phyloP scores from a whole-genome alignment of 2,888 invertebrate genomes.

The Caenorhabditis sp. region DNA sequence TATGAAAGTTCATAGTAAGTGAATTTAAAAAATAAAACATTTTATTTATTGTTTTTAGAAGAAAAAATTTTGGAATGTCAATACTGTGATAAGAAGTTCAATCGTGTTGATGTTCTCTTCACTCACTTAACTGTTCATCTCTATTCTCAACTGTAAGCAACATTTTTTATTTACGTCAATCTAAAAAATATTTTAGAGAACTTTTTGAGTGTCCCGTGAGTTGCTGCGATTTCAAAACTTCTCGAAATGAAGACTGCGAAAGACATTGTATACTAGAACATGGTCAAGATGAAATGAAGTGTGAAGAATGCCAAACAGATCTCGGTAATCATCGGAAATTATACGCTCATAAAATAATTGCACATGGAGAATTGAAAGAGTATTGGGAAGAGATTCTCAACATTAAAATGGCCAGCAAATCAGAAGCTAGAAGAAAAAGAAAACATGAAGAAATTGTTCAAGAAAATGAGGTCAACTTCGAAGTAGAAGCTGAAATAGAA shows the following conservation, averaged over 20 bases:
- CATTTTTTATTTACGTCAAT: no score
- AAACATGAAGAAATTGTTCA: neutral
- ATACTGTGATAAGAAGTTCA: conserved; percentile 16
- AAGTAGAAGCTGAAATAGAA: neutral
- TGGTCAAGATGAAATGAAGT: neutral
- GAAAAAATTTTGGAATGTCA: conserved; percentile 20
- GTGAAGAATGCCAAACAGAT: conserved; percentile 9
- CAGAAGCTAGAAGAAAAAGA: neutral
- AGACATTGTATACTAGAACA: conserved; percentile 8
- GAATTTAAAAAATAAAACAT: no score
- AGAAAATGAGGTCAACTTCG: no score
- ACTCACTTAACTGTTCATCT: conserved; percentile 16
- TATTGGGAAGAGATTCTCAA: conserved; percentile 18
- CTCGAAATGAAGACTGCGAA: conserved; percentile 14
- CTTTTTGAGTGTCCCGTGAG: conserved; percentile 5
- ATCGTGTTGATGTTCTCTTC: conserved; percentile 19
- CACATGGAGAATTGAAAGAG: conserved; percentile 25
- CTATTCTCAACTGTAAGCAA: conserved; percentile 5
- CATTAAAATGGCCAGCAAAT: conserved; percentile 7
- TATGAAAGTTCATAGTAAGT: conserved; percentile 28
- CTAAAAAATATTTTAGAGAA: conserved; percentile 17
- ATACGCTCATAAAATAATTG: conserved; percentile 13
- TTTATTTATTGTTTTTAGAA: conserved; percentile 2
- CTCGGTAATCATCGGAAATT: conserved; percentile 14
- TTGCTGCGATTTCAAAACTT: conserved; percentile 6